A percentile compares a stretch with the other conserved stretches of the same genome.
These are phyloP conservation scores for Drosophila tropicalis DNA, from an alignment of 1,140 invertebrate species.

Conservation along the genomic window DNA sequence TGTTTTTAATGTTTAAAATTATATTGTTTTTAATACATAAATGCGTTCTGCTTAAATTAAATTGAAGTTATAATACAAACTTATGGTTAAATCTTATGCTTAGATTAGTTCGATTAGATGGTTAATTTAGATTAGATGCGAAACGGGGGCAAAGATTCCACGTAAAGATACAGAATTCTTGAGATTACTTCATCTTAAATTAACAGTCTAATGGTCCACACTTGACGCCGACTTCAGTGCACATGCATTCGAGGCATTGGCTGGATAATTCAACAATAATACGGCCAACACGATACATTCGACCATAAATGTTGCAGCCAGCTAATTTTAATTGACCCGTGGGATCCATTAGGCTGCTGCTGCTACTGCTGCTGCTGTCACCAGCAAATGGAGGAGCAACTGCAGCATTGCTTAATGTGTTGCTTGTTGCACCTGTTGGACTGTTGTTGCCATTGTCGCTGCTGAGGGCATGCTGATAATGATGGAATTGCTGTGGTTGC, in stretches of 20 bases:
- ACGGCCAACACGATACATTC: slow-evolving; percentile 93
- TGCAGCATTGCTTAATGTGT: slow-evolving; percentile 3
- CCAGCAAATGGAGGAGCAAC: slow-evolving; percentile 5
- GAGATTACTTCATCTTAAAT: slow-evolving; percentile 51
- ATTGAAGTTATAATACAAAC: slow-evolving; percentile 67
- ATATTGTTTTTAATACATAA: slow-evolving; percentile 19
- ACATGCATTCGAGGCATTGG: slow-evolving; percentile 92
- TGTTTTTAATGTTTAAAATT: slow-evolving; percentile 23
- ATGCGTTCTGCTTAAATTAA: slow-evolving; percentile 29
- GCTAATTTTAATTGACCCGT: slow-evolving; percentile 89
- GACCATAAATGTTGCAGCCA: slow-evolving; percentile 95
- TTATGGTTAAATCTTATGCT: slow-evolving; percentile 37
- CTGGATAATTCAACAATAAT: slow-evolving; percentile 93
- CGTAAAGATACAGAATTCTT: neutral
- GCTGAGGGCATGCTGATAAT: slow-evolving; percentile 67
- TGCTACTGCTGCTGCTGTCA: slow-evolving; percentile 22
- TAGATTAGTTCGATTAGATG: slow-evolving; percentile 28
- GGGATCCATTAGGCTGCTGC: slow-evolving; percentile 63
- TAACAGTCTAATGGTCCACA: slow-evolving; percentile 89
- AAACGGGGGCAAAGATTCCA: neutral
- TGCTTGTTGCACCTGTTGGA: slow-evolving; percentile 14
- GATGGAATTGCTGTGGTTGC: slow-evolving; percentile 67
- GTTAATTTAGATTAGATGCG: slow-evolving; percentile 29
- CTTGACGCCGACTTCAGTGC: slow-evolving; percentile 93
- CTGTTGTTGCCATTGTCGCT: slow-evolving; percentile 35